These are phyloP conservation scores for Drosophila grimshawi DNA, from an alignment of 1,140 invertebrate genomes.

Conservation along the genomic window DNA sequence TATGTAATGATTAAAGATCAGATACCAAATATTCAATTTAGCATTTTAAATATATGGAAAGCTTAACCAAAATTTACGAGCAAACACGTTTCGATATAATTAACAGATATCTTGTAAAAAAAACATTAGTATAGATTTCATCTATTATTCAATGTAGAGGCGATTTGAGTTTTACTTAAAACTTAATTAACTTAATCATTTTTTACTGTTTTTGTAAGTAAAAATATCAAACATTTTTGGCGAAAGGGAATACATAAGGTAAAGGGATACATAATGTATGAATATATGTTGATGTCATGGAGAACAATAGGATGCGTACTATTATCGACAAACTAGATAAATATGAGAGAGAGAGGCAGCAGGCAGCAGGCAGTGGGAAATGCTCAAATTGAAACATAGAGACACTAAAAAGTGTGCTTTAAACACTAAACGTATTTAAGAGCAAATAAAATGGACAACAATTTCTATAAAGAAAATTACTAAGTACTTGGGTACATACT, in stretches of 20 bases:
- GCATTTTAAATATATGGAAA: too few relatives aligned
- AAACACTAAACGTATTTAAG: constrained; percentile 4
- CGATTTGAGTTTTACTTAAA: too few relatives aligned
- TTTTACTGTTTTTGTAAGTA: too few relatives aligned
- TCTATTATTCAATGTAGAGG: too few relatives aligned
- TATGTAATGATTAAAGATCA: too few relatives aligned
- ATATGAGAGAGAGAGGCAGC: not conserved
- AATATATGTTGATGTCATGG: too few relatives aligned
- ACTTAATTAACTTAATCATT: too few relatives aligned
- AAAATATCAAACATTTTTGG: not conserved
- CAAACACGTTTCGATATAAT: too few relatives aligned
- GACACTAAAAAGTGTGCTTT: not conserved
- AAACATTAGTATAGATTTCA: too few relatives aligned
- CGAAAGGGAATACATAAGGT: not conserved
- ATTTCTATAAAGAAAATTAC: constrained; percentile 8
- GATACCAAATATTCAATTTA: too few relatives aligned
- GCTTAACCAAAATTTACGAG: too few relatives aligned
- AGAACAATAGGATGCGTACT: not conserved
- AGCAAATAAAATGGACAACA: not conserved
- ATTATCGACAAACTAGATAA: not conserved
- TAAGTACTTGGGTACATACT: constrained; percentile 13
- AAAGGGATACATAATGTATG: not conserved
- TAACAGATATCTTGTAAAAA: too few relatives aligned
- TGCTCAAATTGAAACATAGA: not conserved
- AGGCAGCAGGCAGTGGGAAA: not conserved